phyloP scores from a whole-genome alignment of 2,888 invertebrate species.

The Hymenopus coronatus region DNA sequence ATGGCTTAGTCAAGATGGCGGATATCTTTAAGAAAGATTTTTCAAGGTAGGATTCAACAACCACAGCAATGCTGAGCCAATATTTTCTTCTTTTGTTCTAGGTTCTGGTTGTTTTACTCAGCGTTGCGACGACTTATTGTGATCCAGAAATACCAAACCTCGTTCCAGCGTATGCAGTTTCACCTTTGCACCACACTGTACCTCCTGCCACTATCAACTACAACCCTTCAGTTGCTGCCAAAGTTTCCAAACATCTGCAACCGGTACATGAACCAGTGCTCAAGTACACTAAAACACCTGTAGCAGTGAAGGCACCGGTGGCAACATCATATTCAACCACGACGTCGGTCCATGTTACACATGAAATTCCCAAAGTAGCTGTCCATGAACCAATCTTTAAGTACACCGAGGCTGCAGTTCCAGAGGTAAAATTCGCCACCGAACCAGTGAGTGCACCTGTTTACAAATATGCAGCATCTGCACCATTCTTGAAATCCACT shows the following conservation, averaged over 20 bases:
- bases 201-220: not conserved
- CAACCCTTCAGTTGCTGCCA: not conserved
- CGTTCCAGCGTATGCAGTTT: not conserved
- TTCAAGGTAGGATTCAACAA: no score
- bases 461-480: not conserved
- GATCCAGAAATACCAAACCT: not conserved
- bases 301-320: constrained; percentile 4
- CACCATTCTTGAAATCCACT: no score
- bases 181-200: not conserved
- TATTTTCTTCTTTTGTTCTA: not conserved
- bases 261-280: not conserved
- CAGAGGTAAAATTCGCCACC: not conserved
- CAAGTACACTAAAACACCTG: not conserved
- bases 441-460: not conserved
- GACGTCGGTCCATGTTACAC: constrained; percentile 9
- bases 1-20: no score
- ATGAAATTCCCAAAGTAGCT: constrained; percentile 1
- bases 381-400: not conserved
- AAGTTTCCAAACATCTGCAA: not conserved
- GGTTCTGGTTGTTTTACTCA: not conserved
- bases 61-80: not conserved
- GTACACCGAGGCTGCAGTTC: not conserved
- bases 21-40: no score
- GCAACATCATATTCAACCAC: constrained; percentile 20
- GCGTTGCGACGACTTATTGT: not conserved